phyloP scores from a whole-genome alignment of 2,888 invertebrate species.

The Fragum sueziense region DNA sequence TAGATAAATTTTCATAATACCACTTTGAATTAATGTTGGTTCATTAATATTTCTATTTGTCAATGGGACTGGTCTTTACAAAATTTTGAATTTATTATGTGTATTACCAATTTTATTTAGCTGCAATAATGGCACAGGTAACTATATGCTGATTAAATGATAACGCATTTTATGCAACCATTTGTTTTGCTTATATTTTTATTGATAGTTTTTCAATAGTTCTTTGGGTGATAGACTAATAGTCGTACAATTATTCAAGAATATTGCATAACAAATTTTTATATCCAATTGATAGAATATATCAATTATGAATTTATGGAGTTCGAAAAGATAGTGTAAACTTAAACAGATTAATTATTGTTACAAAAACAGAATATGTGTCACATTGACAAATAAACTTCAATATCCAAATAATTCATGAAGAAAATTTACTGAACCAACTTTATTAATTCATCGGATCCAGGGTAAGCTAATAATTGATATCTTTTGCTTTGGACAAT shows the following conservation, averaged over 20 bases:
- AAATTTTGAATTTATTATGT: not conserved
- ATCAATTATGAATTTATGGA: no score
- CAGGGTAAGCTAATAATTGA: slow-evolving; percentile 4
- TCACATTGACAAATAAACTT: not conserved
- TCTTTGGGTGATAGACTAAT: no score
- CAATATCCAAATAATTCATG: not conserved
- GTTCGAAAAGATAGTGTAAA: no score
- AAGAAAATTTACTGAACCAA: slow-evolving; percentile 12
- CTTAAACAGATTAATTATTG: no score
- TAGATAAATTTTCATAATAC: slow-evolving; percentile 31
- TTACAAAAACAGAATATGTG: not conserved
- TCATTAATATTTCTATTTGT: not conserved
- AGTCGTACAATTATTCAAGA: no score
- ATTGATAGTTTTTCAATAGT: not conserved
- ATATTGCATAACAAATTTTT: no score
- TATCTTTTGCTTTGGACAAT: slow-evolving; percentile 30
- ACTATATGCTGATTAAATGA: not conserved
- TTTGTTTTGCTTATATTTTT: not conserved
- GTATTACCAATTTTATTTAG: not conserved
- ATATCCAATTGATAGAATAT: no score
- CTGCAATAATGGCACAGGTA: not conserved
- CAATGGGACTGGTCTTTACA: not conserved
- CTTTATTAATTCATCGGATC: not conserved
- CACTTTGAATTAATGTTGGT: slow-evolving; percentile 20
- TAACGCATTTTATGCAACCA: not conserved